Percentiles rank a stretch among this genome's conserved stretches.
phyloP scores from a whole-genome alignment of 2,113 vertebrate species.

The Microtus richardsoni region DNA sequence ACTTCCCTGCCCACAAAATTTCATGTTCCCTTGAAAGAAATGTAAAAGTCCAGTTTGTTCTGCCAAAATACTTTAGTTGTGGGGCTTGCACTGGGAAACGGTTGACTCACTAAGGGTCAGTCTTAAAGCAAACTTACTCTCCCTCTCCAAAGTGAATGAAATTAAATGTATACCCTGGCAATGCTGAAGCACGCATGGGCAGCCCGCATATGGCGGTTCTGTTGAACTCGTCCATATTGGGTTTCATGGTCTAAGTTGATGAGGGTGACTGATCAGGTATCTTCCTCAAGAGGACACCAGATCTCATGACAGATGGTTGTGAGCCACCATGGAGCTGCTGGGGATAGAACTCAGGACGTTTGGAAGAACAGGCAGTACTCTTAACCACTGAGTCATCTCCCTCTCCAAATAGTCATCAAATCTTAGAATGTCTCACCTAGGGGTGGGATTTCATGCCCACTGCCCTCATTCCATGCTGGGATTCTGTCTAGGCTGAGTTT shows the following conservation, averaged over 20 bases:
- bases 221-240: no score
- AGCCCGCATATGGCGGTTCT: no score
- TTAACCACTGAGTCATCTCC: no score
- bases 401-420: neutral
- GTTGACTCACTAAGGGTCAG: neutral
- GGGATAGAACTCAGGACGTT: no score
- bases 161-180: no score
- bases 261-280: no score
- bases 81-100: neutral
- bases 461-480: neutral
- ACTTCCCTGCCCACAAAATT: neutral
- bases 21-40: neutral
- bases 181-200: no score
- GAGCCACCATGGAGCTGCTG: no score
- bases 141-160: neutral
- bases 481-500: neutral
- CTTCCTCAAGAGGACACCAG: no score
- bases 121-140: neutral
- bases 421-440: neutral
- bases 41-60: neutral
- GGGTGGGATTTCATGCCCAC: neutral
- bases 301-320: no score
- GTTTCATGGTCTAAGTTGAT: no score
- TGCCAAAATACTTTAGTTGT: neutral
- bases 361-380: no score